Percentiles rank a stretch among this genome's conserved stretches.
Conservation (phyloP, 2,888 invertebrate species). For the Bimastos eiseni region DNA sequence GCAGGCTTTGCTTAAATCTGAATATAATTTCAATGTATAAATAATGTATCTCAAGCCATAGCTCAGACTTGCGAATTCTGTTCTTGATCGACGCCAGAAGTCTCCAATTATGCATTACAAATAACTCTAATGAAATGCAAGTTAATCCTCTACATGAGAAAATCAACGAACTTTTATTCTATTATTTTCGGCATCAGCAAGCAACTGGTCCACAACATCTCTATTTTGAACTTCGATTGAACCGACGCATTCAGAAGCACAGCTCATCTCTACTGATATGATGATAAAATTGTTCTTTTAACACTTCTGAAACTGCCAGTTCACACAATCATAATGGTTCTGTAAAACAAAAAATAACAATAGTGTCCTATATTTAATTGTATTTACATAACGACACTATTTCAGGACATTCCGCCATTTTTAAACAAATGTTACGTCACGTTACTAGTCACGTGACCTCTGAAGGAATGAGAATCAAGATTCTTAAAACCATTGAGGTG, state of each 20-base stretch:
- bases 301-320: background rate
- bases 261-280: background rate
- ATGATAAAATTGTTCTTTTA: background rate
- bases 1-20: background rate
- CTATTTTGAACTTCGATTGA: background rate
- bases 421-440: background rate
- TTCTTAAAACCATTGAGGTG: too few species aligned
- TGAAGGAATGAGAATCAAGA: background rate
- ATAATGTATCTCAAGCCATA: background rate
- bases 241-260: constrained; percentile 9
- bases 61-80: too few species aligned
- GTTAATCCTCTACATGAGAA: background rate
- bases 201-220: constrained; percentile 20
- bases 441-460: constrained; percentile 16
- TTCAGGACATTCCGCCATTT: background rate
- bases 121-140: background rate
- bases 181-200: background rate
- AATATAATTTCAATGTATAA: background rate
- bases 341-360: background rate
- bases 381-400: background rate
- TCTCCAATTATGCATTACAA: background rate
- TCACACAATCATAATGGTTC: background rate
- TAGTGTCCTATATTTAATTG: background rate
- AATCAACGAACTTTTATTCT: background rate
- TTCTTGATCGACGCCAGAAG: background rate